Evolutionary conservation across 1,140 invertebrate species (phyloP).

Genomic region (Drosophila carrolli): DNA sequence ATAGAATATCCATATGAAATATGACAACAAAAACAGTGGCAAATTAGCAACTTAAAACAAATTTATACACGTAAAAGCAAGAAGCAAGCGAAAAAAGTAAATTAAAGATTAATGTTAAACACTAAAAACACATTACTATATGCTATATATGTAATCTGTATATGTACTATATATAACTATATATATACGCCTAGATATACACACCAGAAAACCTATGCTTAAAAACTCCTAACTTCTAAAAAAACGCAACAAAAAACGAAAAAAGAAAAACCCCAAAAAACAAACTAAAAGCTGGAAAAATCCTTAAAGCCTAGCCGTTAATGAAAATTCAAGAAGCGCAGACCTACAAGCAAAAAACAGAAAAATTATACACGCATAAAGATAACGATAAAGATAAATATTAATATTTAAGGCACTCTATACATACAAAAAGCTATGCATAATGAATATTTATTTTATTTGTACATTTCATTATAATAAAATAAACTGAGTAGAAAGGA

Average conservation of each 20-base stretch:
- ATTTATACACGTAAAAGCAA: conserved; percentile 41
- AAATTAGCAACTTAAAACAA: conserved; percentile 57
- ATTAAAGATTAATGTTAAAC: conserved; percentile 52
- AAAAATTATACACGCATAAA: conserved; percentile 44
- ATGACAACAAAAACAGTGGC: conserved; percentile 53
- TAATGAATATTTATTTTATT: conserved; percentile 83
- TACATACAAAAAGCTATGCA: conserved; percentile 73
- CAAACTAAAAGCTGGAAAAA: conserved; percentile 58
- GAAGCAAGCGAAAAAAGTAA: conserved; percentile 44
- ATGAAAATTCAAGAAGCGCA: conserved; percentile 22
- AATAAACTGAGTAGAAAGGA: conserved; percentile 64
- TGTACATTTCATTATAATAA: conserved; percentile 83
- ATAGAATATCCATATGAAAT: conserved; percentile 53
- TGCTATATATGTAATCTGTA: conserved; percentile 69
- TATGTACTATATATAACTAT: conserved; percentile 70
- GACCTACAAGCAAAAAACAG: conserved; percentile 22
- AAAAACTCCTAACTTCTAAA: conserved; percentile 73
- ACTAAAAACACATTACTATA: conserved; percentile 65
- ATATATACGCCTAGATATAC: conserved; percentile 52
- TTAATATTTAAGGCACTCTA: conserved; percentile 69
- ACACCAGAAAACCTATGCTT: conserved; percentile 66
- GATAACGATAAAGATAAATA: conserved; percentile 50
- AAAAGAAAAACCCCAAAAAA: conserved; percentile 52
- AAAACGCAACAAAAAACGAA: conserved; percentile 41
- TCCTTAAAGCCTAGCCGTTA: conserved; percentile 49